Evolutionary conservation across 2,113 vertebrate genomes (phyloP).

Genomic region (Istiophorus platypterus): DNA sequence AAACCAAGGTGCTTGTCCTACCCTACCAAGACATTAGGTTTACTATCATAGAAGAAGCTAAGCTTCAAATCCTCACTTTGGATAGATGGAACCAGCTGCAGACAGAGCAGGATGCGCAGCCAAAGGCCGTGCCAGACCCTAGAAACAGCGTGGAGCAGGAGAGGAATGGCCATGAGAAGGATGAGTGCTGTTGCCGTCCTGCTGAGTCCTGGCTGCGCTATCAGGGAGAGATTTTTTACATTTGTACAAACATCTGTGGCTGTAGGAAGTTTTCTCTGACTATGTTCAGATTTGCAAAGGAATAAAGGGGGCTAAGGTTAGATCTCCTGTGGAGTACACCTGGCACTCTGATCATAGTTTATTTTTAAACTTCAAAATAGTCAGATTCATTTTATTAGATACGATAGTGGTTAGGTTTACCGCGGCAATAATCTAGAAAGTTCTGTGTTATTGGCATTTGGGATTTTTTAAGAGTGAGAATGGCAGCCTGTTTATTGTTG

Average conservation of each 20-base stretch:
- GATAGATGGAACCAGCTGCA: conserved; percentile 49
- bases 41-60: background rate
- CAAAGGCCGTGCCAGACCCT: conserved; percentile 63
- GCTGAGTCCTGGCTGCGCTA: conserved; percentile 60
- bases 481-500: conserved; percentile 31
- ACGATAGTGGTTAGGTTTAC: background rate
- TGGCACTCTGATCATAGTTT: background rate
- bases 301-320: conserved; percentile 21
- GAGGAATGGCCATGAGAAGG: conserved; percentile 70
- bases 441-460: conserved; percentile 2
- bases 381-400: conserved; percentile 5
- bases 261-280: conserved; percentile 31
- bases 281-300: conserved; percentile 36
- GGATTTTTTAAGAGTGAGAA: conserved; percentile 13
- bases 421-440: conserved; percentile 5
- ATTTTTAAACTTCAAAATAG: conserved; percentile 8
- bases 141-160: conserved; percentile 56
- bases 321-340: conserved; percentile 22
- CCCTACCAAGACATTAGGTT: background rate
- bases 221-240: conserved; percentile 30
- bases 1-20: background rate
- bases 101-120: conserved; percentile 62
- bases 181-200: conserved; percentile 64
- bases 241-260: conserved; percentile 38
- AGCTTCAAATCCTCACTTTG: background rate